These are phyloP conservation scores for Periparus ater DNA, from an alignment of 2,797 vertebrate species.

Conservation along the genomic window DNA sequence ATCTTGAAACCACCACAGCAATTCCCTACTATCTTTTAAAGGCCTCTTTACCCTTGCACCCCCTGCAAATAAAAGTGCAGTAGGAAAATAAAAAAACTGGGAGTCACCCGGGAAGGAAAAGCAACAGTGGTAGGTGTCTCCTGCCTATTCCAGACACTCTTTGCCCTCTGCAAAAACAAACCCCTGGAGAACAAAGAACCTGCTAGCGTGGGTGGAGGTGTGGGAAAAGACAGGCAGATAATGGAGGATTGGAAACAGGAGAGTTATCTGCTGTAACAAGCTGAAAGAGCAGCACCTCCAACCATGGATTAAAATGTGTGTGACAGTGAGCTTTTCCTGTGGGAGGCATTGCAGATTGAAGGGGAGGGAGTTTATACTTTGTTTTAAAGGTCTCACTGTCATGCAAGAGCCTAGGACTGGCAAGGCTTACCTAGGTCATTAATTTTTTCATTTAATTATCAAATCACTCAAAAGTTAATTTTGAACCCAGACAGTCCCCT, in stretches of 20 bases:
- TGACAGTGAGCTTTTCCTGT: background rate
- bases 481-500: background rate
- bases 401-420: background rate
- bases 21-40: constrained; percentile 2
- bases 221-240: background rate
- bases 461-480: background rate
- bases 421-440: background rate
- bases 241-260: background rate
- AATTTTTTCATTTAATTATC: background rate
- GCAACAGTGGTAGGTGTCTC: background rate
- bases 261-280: background rate
- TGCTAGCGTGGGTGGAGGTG: background rate
- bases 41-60: background rate
- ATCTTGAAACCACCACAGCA: constrained; percentile 46
- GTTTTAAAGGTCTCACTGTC: background rate
- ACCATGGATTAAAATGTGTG: background rate
- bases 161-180: background rate
- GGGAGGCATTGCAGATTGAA: background rate
- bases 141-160: background rate
- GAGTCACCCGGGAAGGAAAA: background rate
- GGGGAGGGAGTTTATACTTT: background rate
- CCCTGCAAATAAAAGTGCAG: background rate
- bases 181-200: background rate
- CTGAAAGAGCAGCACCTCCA: background rate
- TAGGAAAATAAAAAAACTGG: background rate